A percentile compares a stretch with the other conserved stretches of the same genome.
These are phyloP conservation scores for Megaceryle torquata DNA, from an alignment of 2,113 vertebrate species.

Conservation along the genomic window DNA sequence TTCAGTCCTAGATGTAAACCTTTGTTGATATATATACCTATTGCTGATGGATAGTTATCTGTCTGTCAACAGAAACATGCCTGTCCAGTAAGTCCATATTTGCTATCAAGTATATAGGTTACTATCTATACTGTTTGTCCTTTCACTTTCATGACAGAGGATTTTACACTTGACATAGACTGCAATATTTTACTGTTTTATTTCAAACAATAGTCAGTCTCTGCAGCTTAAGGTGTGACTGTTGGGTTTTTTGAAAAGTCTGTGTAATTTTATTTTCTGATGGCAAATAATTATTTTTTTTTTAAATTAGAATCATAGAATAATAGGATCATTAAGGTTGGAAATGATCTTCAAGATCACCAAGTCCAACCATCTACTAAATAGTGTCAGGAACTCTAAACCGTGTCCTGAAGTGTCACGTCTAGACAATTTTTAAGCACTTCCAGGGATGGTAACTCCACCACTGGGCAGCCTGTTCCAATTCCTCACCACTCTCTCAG, in stretches of 20 bases:
- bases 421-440: no score
- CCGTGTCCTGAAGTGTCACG: no score
- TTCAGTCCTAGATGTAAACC: neutral
- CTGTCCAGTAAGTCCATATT: neutral
- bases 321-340: no score
- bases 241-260: neutral
- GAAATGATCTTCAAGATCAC: no score
- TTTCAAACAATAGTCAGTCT: neutral
- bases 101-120: neutral
- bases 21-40: neutral
- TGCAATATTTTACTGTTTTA: neutral
- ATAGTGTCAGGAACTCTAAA: no score
- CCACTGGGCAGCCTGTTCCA: no score
- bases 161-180: neutral
- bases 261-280: neutral
- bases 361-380: no score
- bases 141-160: neutral
- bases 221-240: neutral
- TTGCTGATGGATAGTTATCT: neutral
- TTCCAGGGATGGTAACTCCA: no score
- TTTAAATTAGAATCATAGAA: neutral
- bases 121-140: neutral
- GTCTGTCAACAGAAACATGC: neutral
- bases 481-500: no score
- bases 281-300: neutral